phyloP scores from a whole-genome alignment of 2,888 invertebrate genomes.

The Dicyrtomina minuta region DNA sequence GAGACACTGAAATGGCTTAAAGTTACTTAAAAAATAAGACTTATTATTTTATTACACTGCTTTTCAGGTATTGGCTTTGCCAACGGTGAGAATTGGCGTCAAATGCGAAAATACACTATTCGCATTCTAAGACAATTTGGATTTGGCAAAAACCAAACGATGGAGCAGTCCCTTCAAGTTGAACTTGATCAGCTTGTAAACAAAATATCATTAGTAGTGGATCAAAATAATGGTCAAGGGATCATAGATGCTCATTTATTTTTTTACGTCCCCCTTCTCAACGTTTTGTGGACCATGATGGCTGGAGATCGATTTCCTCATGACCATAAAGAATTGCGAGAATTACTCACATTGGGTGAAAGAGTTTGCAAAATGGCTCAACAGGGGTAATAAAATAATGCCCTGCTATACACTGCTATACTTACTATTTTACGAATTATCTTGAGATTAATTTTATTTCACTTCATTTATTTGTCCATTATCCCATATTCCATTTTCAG shows the following conservation, averaged over 20 bases:
- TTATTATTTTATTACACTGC: too few relatives aligned
- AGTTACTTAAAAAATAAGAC: too few relatives aligned
- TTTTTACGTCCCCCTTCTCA: conserved; percentile 36
- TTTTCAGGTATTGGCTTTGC: conserved; percentile 17
- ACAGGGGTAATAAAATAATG: too few relatives aligned
- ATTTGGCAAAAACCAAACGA: conserved; percentile 35
- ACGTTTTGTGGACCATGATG: conserved; percentile 37
- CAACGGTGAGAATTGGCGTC: conserved; percentile 33
- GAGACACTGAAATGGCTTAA: too few relatives aligned
- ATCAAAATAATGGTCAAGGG: not conserved
- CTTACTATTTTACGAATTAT: too few relatives aligned
- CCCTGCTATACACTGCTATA: too few relatives aligned
- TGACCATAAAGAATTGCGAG: conserved; percentile 33
- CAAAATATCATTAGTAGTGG: not conserved
- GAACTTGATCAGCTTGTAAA: conserved; percentile 25
- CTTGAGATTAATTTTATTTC: too few relatives aligned
- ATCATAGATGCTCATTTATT: conserved; percentile 25
- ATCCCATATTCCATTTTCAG: too few relatives aligned
- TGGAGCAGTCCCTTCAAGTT: conserved; percentile 34
- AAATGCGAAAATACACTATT: conserved; percentile 32
- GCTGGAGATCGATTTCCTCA: conserved; percentile 33
- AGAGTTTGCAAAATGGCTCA: conserved; percentile 19
- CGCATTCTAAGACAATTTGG: conserved; percentile 34
- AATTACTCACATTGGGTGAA: conserved; percentile 23
- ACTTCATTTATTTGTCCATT: too few relatives aligned